A percentile compares a stretch with the other conserved stretches of the same genome.
Evolutionary conservation across 2,888 invertebrate species (phyloP).

Genomic region (Campoplex capitator): DNA sequence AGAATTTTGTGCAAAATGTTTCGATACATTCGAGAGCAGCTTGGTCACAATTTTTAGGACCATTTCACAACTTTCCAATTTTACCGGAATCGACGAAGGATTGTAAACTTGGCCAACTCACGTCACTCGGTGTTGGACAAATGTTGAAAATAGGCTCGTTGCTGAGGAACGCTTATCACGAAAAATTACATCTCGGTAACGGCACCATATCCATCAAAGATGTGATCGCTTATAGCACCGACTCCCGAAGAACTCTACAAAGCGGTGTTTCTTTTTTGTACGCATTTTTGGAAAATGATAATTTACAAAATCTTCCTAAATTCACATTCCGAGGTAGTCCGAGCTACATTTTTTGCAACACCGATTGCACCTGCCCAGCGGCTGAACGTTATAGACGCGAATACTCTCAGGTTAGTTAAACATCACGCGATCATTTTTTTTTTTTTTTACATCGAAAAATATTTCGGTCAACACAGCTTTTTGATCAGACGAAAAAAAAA

Average conservation of each 20-base stretch:
- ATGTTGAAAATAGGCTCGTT: constrained; percentile 91
- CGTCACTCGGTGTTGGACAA: constrained; percentile 93
- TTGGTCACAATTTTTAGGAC: constrained; percentile 91
- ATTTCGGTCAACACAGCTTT: no score
- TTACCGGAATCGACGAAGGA: constrained; percentile 88
- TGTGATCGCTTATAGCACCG: constrained; percentile 91
- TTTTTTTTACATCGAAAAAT: constrained; percentile 53
- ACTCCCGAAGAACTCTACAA: constrained; percentile 95
- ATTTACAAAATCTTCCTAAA: constrained; percentile 86
- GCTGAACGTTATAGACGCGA: constrained; percentile 87
- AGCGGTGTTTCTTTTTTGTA: constrained; percentile 93
- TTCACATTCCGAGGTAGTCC: constrained; percentile 91
- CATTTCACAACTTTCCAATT: constrained; percentile 94
- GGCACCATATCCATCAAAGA: constrained; percentile 86
- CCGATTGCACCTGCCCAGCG: constrained; percentile 92
- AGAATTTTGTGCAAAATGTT: constrained; percentile 79
- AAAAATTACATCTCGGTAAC: constrained; percentile 84
- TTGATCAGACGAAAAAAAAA: no score
- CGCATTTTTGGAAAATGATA: constrained; percentile 89
- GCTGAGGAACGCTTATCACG: constrained; percentile 87
- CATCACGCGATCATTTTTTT: neutral
- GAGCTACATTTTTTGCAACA: constrained; percentile 93
- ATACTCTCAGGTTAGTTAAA: constrained; percentile 82
- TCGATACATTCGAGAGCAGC: constrained; percentile 82
- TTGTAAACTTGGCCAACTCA: constrained; percentile 95